Percentiles rank a stretch among this genome's conserved stretches.
Evolutionary conservation across 1,140 invertebrate species (phyloP).

Genomic region (Leptinotarsa lineolata): DNA sequence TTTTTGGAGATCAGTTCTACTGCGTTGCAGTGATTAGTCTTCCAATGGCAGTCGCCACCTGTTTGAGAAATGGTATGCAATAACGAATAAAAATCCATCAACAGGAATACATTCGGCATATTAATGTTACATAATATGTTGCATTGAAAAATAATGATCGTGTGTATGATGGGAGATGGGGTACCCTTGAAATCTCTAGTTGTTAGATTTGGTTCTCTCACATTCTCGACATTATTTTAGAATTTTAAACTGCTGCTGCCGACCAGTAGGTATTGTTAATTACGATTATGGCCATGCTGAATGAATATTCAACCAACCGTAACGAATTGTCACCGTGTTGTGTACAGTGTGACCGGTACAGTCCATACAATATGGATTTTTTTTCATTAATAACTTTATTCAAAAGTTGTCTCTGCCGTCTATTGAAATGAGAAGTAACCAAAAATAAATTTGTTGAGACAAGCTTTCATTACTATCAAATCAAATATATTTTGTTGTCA

Average conservation of each 20-base stretch:
- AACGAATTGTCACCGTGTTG: no score
- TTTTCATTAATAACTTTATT: no score
- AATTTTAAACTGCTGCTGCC: neutral
- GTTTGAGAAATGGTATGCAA: conserved; percentile 6
- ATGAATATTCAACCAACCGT: no score
- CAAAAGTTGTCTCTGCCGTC: no score
- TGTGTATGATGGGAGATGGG: neutral
- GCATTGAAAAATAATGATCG: conserved; percentile 26
- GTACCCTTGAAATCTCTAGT: conserved; percentile 30
- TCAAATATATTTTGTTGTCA: no score
- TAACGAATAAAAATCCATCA: neutral
- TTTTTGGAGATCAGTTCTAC: conserved; percentile 7
- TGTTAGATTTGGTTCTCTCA: conserved; percentile 8
- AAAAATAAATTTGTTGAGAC: no score
- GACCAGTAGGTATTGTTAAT: neutral
- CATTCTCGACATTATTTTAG: conserved; percentile 3
- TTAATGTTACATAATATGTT: conserved; percentile 27
- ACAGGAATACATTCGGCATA: conserved; percentile 8
- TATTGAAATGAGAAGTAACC: no score
- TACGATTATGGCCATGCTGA: no score
- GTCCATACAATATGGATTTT: no score
- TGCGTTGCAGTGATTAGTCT: neutral
- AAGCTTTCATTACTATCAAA: no score
- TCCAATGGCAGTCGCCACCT: neutral
- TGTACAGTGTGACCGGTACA: no score